These are phyloP conservation scores for Sebastes hopkinsi DNA, from an alignment of 2,797 vertebrate genomes.

Conservation along the genomic window DNA sequence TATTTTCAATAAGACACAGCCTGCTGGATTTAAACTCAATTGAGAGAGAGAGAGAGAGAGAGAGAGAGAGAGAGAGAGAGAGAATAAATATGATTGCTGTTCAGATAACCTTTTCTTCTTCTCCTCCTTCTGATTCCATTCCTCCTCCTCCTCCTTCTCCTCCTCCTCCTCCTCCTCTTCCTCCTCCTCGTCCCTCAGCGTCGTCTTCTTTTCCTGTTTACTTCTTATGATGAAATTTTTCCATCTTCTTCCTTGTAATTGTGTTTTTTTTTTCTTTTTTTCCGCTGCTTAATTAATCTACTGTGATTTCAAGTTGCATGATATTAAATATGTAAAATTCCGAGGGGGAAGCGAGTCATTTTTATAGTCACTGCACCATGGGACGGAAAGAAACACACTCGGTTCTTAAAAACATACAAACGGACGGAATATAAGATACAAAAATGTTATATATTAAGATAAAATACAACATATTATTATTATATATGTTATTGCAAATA, in stretches of 20 bases:
- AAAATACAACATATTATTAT: neutral
- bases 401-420: neutral
- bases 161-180: neutral
- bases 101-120: neutral
- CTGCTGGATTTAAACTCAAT: neutral
- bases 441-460: rapidly evolving
- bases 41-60: neutral
- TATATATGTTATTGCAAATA: neutral
- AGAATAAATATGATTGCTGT: neutral
- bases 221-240: neutral
- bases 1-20: neutral
- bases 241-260: neutral
- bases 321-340: neutral
- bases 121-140: neutral
- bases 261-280: neutral
- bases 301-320: neutral
- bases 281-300: neutral
- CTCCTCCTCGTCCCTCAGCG: neutral
- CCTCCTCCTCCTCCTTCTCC: neutral
- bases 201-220: neutral
- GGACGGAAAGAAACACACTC: neutral
- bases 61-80: no score
- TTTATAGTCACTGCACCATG: neutral
- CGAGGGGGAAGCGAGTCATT: neutral
- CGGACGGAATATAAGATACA: neutral